Percentiles rank a stretch among this genome's conserved stretches.
Evolutionary conservation across 2,888 invertebrate species (phyloP).

Genomic region (Orthonevra nobilis): DNA sequence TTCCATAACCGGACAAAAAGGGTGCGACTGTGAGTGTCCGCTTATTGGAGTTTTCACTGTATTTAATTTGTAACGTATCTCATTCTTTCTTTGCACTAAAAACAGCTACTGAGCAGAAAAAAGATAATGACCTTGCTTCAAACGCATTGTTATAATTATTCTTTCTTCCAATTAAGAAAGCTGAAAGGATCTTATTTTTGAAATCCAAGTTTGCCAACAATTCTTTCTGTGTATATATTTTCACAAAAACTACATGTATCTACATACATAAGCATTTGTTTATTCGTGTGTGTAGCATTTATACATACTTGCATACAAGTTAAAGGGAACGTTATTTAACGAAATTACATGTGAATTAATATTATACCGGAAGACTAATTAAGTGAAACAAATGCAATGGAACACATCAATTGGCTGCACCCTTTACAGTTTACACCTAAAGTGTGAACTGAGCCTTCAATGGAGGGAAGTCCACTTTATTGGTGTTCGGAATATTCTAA

Average conservation of each 20-base stretch:
- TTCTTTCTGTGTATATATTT: too few species aligned
- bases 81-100: too few species aligned
- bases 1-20: too few species aligned
- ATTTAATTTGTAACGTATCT: too few species aligned
- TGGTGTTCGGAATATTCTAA: not conserved
- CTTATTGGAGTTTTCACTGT: too few species aligned
- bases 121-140: too few species aligned
- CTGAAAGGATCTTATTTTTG: too few species aligned
- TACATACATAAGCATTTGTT: not conserved
- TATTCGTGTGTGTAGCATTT: not conserved
- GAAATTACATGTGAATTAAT: slow-evolving; percentile 11
- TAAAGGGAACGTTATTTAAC: not conserved
- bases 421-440: slow-evolving; percentile 1
- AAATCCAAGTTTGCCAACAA: too few species aligned
- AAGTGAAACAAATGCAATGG: slow-evolving; percentile 3
- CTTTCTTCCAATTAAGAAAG: too few species aligned
- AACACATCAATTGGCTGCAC: slow-evolving; percentile 9
- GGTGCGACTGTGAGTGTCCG: too few species aligned
- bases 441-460: not conserved
- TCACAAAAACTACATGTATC: not conserved
- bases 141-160: too few species aligned
- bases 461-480: not conserved
- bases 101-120: too few species aligned
- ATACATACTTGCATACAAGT: not conserved
- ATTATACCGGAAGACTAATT: slow-evolving; percentile 23